A percentile compares a stretch with the other conserved stretches of the same genome.
phyloP scores from a whole-genome alignment of 2,888 invertebrate genomes.

The Tyria jacobaeae region DNA sequence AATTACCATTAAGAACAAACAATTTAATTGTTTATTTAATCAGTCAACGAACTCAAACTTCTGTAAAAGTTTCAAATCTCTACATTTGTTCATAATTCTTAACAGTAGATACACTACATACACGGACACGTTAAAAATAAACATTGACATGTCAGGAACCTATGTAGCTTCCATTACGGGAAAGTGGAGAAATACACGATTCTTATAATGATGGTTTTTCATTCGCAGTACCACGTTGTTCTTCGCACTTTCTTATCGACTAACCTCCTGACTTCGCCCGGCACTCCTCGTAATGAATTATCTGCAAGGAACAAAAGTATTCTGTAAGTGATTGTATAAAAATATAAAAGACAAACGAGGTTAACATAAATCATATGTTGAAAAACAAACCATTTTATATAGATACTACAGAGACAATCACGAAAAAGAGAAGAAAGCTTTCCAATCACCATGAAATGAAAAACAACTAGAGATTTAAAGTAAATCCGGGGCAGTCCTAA shows the following conservation, averaged over 20 bases:
- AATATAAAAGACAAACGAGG: background rate
- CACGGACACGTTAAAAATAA: slow-evolving; percentile 28
- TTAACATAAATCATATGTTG: background rate
- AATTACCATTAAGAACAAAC: slow-evolving; percentile 23
- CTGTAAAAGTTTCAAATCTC: slow-evolving; percentile 5
- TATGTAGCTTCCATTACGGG: slow-evolving; percentile 19
- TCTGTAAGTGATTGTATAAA: background rate
- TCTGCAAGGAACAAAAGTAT: slow-evolving; percentile 67
- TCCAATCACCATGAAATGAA: slow-evolving; percentile 1
- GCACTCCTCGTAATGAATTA: slow-evolving; percentile 82
- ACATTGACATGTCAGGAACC: slow-evolving; percentile 20
- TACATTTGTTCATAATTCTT: slow-evolving; percentile 41
- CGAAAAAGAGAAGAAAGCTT: slow-evolving; percentile 2
- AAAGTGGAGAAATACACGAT: slow-evolving; percentile 32
- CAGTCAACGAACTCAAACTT: slow-evolving; percentile 34
- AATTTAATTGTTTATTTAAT: slow-evolving; percentile 43
- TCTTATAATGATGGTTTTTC: slow-evolving; percentile 45
- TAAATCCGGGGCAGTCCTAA: background rate
- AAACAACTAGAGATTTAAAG: background rate
- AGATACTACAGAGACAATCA: background rate
- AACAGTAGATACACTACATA: slow-evolving; percentile 28
- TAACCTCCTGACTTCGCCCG: slow-evolving; percentile 77
- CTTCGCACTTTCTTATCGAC: slow-evolving; percentile 74
- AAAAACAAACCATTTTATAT: slow-evolving; percentile 1
- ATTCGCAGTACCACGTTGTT: slow-evolving; percentile 85